Base-by-base conservation (phyloP, 2,888 invertebrate genomes). In the Coenonympha arcania region DNA sequence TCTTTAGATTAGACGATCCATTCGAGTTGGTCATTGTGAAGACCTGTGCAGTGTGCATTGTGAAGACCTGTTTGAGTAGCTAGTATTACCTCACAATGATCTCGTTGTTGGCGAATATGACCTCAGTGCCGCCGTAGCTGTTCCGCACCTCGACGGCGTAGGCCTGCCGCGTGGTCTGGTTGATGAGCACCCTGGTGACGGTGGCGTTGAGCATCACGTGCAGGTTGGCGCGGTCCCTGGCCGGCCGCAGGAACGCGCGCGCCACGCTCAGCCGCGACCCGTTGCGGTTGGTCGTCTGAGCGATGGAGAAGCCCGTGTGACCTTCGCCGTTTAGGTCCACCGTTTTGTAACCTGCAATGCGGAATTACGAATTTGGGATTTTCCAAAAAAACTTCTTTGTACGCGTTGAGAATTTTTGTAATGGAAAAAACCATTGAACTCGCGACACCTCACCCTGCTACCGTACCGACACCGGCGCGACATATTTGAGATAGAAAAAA, bases 201-300 rank as follows among this genome's bases (percentile, higher is more conserved):
- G 94, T 94, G 0, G 95, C 90, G 72, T 95, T 94, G 2, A 95
- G 88, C 79, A 95, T 88, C 41, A 96, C 89, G 70, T 95, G 94
- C 3, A 96, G 88, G 77, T 96, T 96, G 43, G 87, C 87, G 3
- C 96, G 88, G 60, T 89, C 78, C 59, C 90, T 89, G 18, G 92
- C 93, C 0, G 95, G 95, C 0, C 95, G 87, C 6, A 96, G 83
- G 79, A 93, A 96, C 0, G 96, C 93, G 49, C 93, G 89, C 0
- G 95, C 91, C 0, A 92, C 90, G 59, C 94, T 94, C 50, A 95
- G 88, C 0, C 96, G 89, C 0, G 95, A 94, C 0, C 95, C 96
- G 68, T 95, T 94, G 61, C 92, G 89, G 61, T 92, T 91, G 0
- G 95, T 96, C 19, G 95, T 95, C 75, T 96, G 96, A 0, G 95